These are phyloP conservation scores for Seriola quinqueradiata DNA, from an alignment of 2,113 vertebrate genomes.

Conservation along the genomic window DNA sequence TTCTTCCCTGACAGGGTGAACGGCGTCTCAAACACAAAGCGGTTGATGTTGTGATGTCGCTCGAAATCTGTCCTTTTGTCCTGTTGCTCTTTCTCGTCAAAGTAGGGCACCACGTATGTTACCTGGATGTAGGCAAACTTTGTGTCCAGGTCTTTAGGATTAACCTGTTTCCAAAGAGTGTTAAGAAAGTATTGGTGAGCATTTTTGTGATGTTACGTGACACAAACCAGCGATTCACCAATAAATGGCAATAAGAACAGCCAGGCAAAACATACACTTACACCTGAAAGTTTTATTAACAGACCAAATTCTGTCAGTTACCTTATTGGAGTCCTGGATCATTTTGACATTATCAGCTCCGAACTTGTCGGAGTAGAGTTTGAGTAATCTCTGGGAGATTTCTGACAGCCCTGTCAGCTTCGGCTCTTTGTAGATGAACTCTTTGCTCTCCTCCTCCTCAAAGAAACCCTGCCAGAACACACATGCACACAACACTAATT, in stretches of 20 bases:
- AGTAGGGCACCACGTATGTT: constrained; percentile 95
- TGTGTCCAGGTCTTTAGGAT: constrained; percentile 95
- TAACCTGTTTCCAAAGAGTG: constrained; percentile 86
- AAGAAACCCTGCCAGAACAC: constrained; percentile 91
- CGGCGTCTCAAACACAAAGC: constrained; percentile 97
- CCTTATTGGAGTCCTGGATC: constrained; percentile 99
- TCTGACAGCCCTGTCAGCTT: constrained; percentile 97
- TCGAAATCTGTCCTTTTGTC: constrained; percentile 96
- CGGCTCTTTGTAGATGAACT: constrained; percentile 99
- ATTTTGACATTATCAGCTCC: constrained; percentile 98
- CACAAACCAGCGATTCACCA: neutral
- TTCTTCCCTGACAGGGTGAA: constrained; percentile 97
- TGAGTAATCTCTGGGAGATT: constrained; percentile 96
- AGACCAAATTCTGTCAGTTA: constrained; percentile 53
- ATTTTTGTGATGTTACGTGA: neutral
- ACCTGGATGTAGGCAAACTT: constrained; percentile 98
- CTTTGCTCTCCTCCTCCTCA: constrained; percentile 98
- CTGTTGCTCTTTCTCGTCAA: constrained; percentile 94
- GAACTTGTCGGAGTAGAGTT: constrained; percentile 98
- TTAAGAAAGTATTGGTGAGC: neutral
- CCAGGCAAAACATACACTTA: neutral
- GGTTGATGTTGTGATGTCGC: constrained; percentile 95
- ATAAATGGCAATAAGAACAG: neutral
- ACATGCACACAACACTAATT: constrained; percentile 53
- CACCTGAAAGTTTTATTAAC: neutral